phyloP scores from a whole-genome alignment of 2,888 invertebrate species.

The Ecliptopera silaceata region DNA sequence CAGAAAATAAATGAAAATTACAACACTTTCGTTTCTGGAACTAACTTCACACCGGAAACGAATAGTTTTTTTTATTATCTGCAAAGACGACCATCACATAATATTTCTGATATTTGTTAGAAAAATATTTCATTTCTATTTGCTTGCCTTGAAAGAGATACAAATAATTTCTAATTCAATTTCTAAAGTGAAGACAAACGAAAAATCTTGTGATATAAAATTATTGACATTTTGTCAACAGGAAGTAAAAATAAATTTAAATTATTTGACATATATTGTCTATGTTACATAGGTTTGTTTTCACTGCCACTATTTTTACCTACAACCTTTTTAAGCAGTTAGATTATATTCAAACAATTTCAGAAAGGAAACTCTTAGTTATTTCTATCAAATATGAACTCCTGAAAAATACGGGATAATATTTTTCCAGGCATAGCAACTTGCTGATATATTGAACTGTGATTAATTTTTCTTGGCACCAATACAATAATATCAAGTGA shows the following conservation, averaged over 20 bases:
- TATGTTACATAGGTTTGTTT: not conserved
- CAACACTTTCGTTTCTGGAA: slow-evolving; percentile 78
- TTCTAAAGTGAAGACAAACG: slow-evolving; percentile 43
- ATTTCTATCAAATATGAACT: too few species aligned
- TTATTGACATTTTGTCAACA: slow-evolving; percentile 42
- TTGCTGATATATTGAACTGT: too few species aligned
- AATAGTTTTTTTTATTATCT: slow-evolving; percentile 63
- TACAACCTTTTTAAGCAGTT: not conserved
- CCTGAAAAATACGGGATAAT: too few species aligned
- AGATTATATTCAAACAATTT: too few species aligned
- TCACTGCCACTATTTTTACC: not conserved
- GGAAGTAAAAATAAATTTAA: slow-evolving; percentile 50
- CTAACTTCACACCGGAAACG: slow-evolving; percentile 80
- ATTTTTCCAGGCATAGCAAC: too few species aligned
- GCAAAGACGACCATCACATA: slow-evolving; percentile 57
- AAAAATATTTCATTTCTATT: slow-evolving; percentile 69
- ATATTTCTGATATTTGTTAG: slow-evolving; percentile 46
- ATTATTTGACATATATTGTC: slow-evolving; percentile 41
- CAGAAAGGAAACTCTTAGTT: too few species aligned
- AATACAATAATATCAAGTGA: too few species aligned
- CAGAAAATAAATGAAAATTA: slow-evolving; percentile 80
- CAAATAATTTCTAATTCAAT: slow-evolving; percentile 49
- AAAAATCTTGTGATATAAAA: slow-evolving; percentile 41
- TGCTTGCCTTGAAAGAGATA: slow-evolving; percentile 44
- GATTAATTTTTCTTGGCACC: too few species aligned